A percentile compares a stretch with the other conserved stretches of the same genome.
These are phyloP conservation scores for Hydrozoanthus gracilis DNA, from an alignment of 92 coral and sea anemone species.

Conservation along the genomic window DNA sequence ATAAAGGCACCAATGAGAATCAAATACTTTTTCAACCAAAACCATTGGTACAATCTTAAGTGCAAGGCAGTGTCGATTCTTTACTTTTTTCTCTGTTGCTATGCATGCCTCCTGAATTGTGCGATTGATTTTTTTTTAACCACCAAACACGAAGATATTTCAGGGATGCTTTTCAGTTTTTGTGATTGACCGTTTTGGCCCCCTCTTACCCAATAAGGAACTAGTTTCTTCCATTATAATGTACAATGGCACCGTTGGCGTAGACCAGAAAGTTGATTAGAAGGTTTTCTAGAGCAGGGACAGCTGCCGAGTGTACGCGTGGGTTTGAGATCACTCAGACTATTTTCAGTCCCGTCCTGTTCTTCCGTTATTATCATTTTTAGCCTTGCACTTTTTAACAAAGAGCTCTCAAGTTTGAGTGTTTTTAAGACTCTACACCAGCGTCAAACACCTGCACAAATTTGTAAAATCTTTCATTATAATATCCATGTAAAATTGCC, in stretches of 20 bases:
- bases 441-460: too few species aligned
- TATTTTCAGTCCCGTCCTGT: too few species aligned
- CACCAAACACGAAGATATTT: conserved; percentile 52
- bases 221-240: conserved; percentile 46
- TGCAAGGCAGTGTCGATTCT: conserved; percentile 60
- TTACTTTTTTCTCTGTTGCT: conserved; percentile 55
- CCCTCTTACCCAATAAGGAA: conserved; percentile 47
- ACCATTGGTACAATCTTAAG: conserved; percentile 52
- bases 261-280: conserved; percentile 49
- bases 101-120: conserved; percentile 54
- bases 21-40: conserved; percentile 58
- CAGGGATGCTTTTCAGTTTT: conserved; percentile 50
- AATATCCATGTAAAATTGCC: too few species aligned
- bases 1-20: conserved; percentile 57
- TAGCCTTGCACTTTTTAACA: too few species aligned
- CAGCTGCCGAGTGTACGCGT: neutral
- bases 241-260: conserved; percentile 51
- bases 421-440: too few species aligned
- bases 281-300: conserved; percentile 52
- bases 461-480: too few species aligned
- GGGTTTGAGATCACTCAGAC: neutral
- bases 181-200: conserved; percentile 48
- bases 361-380: too few species aligned
- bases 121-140: conserved; percentile 45
- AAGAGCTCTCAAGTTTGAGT: too few species aligned